Evolutionary conservation across 2,888 invertebrate species (phyloP), one percentile per base, ranked within the genome.

Genomic region (Cyaniris semiargus): DNA sequence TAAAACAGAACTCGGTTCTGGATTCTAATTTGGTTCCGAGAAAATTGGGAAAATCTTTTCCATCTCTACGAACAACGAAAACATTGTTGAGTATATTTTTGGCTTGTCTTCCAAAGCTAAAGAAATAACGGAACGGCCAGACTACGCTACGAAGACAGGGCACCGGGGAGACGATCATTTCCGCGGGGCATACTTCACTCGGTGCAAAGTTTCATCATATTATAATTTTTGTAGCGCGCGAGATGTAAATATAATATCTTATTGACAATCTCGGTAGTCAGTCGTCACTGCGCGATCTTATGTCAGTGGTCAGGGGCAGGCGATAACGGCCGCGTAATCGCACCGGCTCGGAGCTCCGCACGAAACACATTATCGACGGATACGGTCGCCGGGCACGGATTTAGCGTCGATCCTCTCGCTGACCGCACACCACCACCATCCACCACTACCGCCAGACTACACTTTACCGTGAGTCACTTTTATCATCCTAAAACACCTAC

Each of bases 211-310:
- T 60, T 60, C 60, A 23, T 60, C 60, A 23, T 60, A 31, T 31
- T 44, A 38, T 38, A 60, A 13, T 23, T 23, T 21, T 23, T 60
- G 60, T 60, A 23, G 60, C 21, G 58, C 23, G 10, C 23, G 60
- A 60, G 60, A 60, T 89, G 91, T 92, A 87, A 90, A 90, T 89
- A 88, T 86, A 89, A 91, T 76, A 76, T 76, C 70, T 76, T 76
- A 76, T 76, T 76, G 71, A 71, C 71, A 76, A 76, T 76, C 76
- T 76, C 70, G 76, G 70, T 70, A 71, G 76, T 76, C 76, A 56
- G 70, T 70, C 76, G 76, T 76, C 76, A 76, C 34, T 34, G 53
- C 15, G 48, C 53, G 76, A 71, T 71, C 76, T 56, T 56, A 48
- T 76, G 60, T 60, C 60, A 60, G 60, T 60, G 60, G 76, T 76